phyloP scores from a whole-genome alignment of 2,888 invertebrate species.

The Drosophila prolongata region DNA sequence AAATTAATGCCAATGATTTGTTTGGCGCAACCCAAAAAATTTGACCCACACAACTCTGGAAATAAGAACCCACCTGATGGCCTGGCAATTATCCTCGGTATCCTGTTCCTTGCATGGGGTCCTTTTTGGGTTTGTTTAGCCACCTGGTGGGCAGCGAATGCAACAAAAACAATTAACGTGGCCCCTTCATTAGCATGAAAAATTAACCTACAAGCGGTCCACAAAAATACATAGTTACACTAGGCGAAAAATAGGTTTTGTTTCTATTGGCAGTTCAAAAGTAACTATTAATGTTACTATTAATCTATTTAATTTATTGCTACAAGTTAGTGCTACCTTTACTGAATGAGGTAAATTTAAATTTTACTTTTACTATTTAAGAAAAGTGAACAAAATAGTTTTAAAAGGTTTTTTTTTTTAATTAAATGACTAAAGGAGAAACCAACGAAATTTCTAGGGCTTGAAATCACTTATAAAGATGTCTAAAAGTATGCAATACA shows the following conservation, averaged over 20 bases:
- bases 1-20: constrained; percentile 60
- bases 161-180: constrained; percentile 52
- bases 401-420: too few relatives aligned
- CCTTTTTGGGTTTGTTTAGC: constrained; percentile 24
- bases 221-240: constrained; percentile 5
- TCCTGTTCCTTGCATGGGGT: constrained; percentile 3
- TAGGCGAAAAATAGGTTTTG: neutral
- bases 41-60: neutral
- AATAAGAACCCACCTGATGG: constrained; percentile 20
- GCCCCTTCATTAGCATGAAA: constrained; percentile 57
- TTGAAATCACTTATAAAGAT: too few relatives aligned
- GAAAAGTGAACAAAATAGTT: too few relatives aligned
- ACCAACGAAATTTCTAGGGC: too few relatives aligned
- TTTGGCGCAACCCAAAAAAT: constrained; percentile 17
- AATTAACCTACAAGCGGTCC: constrained; percentile 36
- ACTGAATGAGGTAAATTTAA: too few relatives aligned
- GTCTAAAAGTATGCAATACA: too few relatives aligned
- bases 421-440: too few relatives aligned
- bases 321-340: too few relatives aligned
- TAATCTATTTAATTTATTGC: too few relatives aligned
- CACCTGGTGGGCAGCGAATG: constrained; percentile 27
- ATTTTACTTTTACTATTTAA: too few relatives aligned
- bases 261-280: too few relatives aligned
- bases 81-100: constrained; percentile 32
- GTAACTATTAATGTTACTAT: too few relatives aligned